Conservation (phyloP, 1,140 invertebrate species). For the Octopus bimaculoides region DNA sequence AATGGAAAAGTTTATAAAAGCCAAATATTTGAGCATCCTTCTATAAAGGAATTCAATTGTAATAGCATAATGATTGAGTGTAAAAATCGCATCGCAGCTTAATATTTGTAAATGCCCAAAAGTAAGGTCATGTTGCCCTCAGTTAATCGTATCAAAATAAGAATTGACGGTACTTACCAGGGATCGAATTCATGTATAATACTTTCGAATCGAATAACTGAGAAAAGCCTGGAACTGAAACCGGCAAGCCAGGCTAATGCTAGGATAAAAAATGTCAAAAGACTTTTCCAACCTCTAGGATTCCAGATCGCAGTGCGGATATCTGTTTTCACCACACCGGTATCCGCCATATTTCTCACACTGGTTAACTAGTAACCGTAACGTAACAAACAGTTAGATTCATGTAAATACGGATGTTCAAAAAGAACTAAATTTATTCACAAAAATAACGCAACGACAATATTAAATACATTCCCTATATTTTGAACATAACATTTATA, state of each 20-base stretch:
- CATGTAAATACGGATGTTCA: background rate
- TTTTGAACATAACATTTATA: background rate
- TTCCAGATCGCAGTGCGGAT: conserved; percentile 52
- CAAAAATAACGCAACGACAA: background rate
- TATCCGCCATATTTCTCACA: conserved; percentile 48
- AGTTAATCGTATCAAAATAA: background rate
- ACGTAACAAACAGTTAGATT: background rate
- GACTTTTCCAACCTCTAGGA: conserved; percentile 65
- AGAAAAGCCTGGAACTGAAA: conserved; percentile 95
- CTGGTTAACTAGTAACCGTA: background rate
- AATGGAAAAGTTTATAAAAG: no score
- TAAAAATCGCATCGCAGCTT: no score
- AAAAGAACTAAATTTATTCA: background rate
- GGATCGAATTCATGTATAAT: conserved; percentile 99
- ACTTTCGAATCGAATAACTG: conserved; percentile 98
- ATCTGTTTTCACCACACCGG: conserved; percentile 50
- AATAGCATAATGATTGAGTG: no score
- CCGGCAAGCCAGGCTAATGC: conserved; percentile 94
- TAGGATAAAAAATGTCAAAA: conserved; percentile 73
- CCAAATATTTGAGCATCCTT: no score
- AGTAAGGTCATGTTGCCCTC: background rate
- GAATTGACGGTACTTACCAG: conserved; percentile 70
- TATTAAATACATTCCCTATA: background rate
- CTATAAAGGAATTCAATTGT: no score
- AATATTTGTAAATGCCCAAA: no score